These are phyloP conservation scores for Melikaiella ostensackeni DNA, from an alignment of 2,888 invertebrate species.

Conservation along the genomic window DNA sequence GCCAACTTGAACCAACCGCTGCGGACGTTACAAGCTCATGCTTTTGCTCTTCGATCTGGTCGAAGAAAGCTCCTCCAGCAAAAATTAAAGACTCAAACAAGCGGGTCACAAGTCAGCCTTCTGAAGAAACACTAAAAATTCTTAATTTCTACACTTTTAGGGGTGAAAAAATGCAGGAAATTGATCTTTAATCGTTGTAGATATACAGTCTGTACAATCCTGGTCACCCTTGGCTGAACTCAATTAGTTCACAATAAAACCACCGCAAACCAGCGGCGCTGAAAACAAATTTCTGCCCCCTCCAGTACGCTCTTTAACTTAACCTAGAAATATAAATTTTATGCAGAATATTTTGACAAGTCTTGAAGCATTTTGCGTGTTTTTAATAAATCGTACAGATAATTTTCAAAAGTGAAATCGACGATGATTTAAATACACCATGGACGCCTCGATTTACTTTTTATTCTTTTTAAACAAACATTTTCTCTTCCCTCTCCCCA, in stretches of 20 bases:
- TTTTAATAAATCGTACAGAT: neutral
- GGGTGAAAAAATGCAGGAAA: constrained; percentile 7
- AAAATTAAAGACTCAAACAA: neutral
- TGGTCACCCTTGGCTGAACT: neutral
- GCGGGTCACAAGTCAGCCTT: neutral
- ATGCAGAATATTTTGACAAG: neutral
- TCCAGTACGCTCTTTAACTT: neutral
- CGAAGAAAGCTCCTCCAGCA: neutral
- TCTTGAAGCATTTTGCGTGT: neutral
- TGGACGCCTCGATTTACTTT: neutral
- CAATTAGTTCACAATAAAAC: constrained; percentile 2
- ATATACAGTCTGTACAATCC: neutral
- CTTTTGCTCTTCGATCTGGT: constrained; percentile 1
- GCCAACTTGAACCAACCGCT: neutral
- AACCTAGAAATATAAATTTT: neutral
- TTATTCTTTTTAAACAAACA: constrained; percentile 1
- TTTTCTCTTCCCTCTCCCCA: constrained; percentile 13
- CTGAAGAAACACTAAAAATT: neutral
- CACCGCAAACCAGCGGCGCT: constrained; percentile 7
- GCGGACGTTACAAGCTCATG: constrained; percentile 8
- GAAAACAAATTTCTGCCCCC: neutral
- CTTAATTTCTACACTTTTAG: neutral
- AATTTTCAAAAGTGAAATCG: neutral
- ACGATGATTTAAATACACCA: neutral
- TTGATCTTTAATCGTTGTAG: constrained; percentile 20